Evolutionary conservation across 2,113 vertebrate species (phyloP).

Genomic region (Mormyrus lacerda): DNA sequence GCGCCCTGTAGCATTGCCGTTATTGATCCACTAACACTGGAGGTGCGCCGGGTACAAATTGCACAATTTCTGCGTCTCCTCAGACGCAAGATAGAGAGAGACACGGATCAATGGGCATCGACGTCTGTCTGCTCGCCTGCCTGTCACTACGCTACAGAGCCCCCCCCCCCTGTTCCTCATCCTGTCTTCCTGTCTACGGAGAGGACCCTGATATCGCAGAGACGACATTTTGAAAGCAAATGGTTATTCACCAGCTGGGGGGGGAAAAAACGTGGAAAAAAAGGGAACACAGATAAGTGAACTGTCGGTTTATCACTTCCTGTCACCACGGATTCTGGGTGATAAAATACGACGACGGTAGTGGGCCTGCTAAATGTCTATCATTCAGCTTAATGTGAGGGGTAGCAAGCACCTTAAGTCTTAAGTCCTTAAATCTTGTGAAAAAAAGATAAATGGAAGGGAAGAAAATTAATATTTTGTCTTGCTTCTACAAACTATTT

Average conservation of each 20-base stretch:
- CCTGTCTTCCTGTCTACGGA: conserved; percentile 31
- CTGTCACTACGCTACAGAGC: conserved; percentile 49
- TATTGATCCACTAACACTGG: conserved; percentile 57
- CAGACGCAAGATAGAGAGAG: conserved; percentile 51
- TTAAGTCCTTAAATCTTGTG: background rate
- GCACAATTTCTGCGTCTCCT: conserved; percentile 51
- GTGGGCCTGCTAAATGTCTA: background rate
- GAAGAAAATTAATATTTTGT: conserved; percentile 26
- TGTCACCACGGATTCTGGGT: background rate
- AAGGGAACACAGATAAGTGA: background rate
- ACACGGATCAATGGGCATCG: conserved; percentile 57
- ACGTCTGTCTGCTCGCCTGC: conserved; percentile 45
- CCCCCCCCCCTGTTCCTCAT: conserved; percentile 32
- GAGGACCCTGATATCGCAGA: conserved; percentile 27
- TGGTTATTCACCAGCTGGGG: conserved; percentile 31
- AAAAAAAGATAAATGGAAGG: conserved; percentile 28
- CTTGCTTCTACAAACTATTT: conserved; percentile 28
- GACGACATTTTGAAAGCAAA: conserved; percentile 46
- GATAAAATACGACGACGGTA: background rate
- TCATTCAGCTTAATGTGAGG: background rate
- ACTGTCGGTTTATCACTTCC: background rate
- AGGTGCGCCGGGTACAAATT: conserved; percentile 48
- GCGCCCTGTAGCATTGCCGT: conserved; percentile 45
- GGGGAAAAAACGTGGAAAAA: conserved; percentile 22
- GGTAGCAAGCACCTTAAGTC: background rate